Conservation (phyloP, 1,140 invertebrate species). For the Phthorimaea operculella region DNA sequence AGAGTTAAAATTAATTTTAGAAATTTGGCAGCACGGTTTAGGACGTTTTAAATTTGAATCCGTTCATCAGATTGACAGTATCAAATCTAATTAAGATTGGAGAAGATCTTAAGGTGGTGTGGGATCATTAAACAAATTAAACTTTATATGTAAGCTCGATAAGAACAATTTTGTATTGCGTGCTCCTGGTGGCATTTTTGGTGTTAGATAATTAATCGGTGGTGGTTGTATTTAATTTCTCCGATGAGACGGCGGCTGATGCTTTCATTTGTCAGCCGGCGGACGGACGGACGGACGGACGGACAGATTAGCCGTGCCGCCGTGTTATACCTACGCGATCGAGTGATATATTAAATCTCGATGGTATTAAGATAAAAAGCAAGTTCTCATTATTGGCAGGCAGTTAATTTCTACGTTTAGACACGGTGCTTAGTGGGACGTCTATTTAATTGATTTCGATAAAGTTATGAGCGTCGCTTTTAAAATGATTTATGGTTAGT, state of each 20-base stretch:
- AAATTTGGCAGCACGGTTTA: background rate
- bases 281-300: conserved; percentile 18
- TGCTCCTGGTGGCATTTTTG: background rate
- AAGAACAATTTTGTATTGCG: background rate
- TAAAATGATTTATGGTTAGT: no score
- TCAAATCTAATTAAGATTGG: background rate
- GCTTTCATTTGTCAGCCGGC: conserved; percentile 32
- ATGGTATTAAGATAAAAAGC: conserved; percentile 28
- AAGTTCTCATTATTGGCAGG: conserved; percentile 8
- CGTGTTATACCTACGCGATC: conserved; percentile 18
- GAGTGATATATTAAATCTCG: conserved; percentile 33
- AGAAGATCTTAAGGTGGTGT: background rate
- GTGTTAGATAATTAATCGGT: conserved; percentile 26
- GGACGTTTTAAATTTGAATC: conserved; percentile 4
- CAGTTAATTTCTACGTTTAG: conserved; percentile 18
- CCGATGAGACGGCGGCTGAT: conserved; percentile 15
- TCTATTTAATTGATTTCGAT: conserved; percentile 15
- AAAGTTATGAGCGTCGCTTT: background rate
- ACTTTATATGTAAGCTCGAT: background rate
- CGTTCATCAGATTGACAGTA: conserved; percentile 4
- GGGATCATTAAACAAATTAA: background rate
- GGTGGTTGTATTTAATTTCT: conserved; percentile 22
- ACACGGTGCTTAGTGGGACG: conserved; percentile 12
- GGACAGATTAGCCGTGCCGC: conserved; percentile 22
- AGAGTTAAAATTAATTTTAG: background rate